Base-by-base conservation (phyloP, 1,140 invertebrate genomes). In the Drosophila repletoides region DNA sequence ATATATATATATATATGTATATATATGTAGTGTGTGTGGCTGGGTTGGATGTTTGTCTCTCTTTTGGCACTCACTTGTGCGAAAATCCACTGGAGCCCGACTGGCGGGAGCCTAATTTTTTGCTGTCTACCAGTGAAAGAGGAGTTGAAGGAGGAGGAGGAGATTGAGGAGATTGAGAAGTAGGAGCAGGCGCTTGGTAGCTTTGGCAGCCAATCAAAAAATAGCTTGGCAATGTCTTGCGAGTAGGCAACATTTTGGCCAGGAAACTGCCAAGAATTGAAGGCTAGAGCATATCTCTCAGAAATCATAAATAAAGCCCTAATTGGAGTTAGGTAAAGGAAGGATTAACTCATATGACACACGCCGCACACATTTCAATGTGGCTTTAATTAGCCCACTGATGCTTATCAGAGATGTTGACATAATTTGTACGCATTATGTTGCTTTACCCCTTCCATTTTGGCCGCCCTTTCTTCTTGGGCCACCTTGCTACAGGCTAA, bases 91-190 rank as follows among this genome's bases (percentile, higher is more conserved):
- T 86, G 80, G 80, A 84, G 80, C 80, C 80, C 80, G 80, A 76
- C 80, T 76, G 80, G 75, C 80, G 71, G 80, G 80, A 84, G 80
- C 80, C 80, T 80, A 84, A 86, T 86, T 86, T 76, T 80, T 84
- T 84, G 65, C 66, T 40, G 75, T 76, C 74, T 72, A 55, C 52
- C 71, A 80, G 60, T 51, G 26, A 48, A 61, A 29, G 33, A 52
- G 73, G 14, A 51, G 46, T 14, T 26, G 36, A 1, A 31, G 43
- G 3, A 29, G 33, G 19, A 41, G 21, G 26, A 29, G 21, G 15
- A 6, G 36, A 19, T 17, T 17, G 36, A 63, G 12, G 43, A 21
- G 40, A 22, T 24, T 41, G 71, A 45, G 53, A 56, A 64, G 67
- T 17, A 6, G 46, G 73, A 45, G 61, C 17, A 41, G 68, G 41